Conservation (phyloP, 2,888 invertebrate genomes). For the Eupithecia tripunctaria region DNA sequence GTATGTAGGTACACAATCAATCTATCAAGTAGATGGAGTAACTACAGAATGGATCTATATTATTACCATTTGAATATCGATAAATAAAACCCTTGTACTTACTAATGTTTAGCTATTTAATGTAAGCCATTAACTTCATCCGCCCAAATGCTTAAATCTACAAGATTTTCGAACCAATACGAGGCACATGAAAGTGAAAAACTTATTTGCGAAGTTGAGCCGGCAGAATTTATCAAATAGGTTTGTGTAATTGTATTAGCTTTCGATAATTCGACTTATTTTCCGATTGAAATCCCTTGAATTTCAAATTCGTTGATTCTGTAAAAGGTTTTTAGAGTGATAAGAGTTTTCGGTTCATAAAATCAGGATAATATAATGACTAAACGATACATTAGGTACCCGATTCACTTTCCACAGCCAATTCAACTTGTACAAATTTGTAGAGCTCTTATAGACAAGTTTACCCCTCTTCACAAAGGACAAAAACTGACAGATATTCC, state of each 20-base stretch:
- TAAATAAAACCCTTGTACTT: neutral
- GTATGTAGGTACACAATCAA: too few relatives aligned
- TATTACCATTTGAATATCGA: neutral
- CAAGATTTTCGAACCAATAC: neutral
- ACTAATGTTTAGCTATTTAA: neutral
- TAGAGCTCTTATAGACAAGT: neutral
- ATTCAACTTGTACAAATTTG: neutral
- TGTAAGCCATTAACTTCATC: neutral
- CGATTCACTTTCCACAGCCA: neutral
- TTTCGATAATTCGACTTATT: conserved; percentile 12
- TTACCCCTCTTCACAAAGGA: conserved; percentile 8
- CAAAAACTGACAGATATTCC: conserved; percentile 14
- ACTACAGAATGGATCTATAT: too few relatives aligned
- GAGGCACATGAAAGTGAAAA: neutral
- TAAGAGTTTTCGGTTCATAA: neutral
- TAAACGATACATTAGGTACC: neutral
- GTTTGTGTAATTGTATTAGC: conserved; percentile 22
- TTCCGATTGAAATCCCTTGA: conserved; percentile 17
- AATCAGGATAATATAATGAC: neutral
- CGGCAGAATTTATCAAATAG: conserved; percentile 10
- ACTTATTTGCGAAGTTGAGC: neutral
- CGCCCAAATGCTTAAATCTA: neutral
- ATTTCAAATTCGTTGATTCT: conserved; percentile 15
- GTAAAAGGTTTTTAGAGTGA: neutral
- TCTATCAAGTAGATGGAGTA: too few relatives aligned